Evolutionary conservation across 2,888 invertebrate species (phyloP), one percentile per base, ranked within the genome.

Genomic region (Lottia gigantea): DNA sequence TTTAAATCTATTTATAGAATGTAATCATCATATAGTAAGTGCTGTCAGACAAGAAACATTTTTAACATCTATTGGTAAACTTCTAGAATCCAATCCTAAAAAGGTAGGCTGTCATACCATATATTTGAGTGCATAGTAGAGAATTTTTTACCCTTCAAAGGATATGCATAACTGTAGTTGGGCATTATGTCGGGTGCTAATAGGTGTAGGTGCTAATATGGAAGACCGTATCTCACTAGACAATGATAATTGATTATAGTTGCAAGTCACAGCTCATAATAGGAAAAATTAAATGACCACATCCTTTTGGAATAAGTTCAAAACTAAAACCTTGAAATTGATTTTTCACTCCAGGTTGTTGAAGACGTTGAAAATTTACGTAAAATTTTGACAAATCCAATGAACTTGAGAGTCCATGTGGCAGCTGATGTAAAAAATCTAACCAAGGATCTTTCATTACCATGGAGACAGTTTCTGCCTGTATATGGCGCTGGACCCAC

Each of bases 21-120:
- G 93, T 84, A 95, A 95, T 88, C 90, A 92, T 68, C 92, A 92
- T 83, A 91, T 92, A 78, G 91, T 91, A 78, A 93, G 93, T 64
- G 92, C 95, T 80, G 87, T 95, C 19, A 90, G 93, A 0, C 95
- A 96, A 83, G 93, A 93, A 72, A 92, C 91, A 77, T 95, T 95
- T 88, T 90, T 96, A 26, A 92, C 92, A 11, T 90, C 91, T 12
- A 84, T 95, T 19, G 84, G 93, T n/a, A 91, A 92, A 47, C 76
- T 77, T 66, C 73, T 87, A 61, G 86, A 87, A 25, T 74, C 79
- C 7, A 73, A 78, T 26, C 82, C 86, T 1, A 75, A 82, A 26
- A 67, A 80, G 75, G 85, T 83, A 68, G 16, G 15, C n/a, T n/a
- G 25, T 40, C 15, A 15, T 16, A 16, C 16, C 1, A 1, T 3